Conservation (phyloP, 2,797 vertebrate genomes). For the Sus cebifrons region DNA sequence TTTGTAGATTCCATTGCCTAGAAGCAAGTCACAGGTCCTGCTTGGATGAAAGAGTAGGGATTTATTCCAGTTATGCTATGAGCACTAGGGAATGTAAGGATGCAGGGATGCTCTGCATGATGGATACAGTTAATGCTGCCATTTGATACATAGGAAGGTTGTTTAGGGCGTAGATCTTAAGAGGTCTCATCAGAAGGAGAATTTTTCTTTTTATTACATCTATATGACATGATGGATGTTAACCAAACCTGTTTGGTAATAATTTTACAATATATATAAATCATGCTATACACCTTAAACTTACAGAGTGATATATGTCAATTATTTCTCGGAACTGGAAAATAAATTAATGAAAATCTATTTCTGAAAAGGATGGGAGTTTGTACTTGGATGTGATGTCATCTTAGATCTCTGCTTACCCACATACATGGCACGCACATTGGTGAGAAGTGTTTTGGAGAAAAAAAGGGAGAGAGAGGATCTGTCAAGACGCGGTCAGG, state of each 20-base stretch:
- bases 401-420: not conserved
- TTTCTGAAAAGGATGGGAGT: not conserved
- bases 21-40: not conserved
- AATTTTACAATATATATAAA: not conserved
- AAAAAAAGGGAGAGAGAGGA: not conserved
- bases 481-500: rapidly evolving
- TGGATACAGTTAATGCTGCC: not conserved
- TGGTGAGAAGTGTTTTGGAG: not conserved
- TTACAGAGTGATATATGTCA: not conserved
- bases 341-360: not conserved
- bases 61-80: too few relatives aligned
- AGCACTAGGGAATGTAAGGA: not conserved
- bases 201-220: not conserved
- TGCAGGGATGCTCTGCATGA: too few relatives aligned
- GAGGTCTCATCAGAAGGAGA: not conserved
- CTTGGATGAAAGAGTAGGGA: not conserved
- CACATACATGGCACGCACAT: not conserved
- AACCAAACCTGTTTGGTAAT: not conserved
- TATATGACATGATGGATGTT: not conserved
- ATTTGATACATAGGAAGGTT: not conserved
- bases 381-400: not conserved
- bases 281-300: not conserved
- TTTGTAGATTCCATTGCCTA: not conserved
- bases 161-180: not conserved
- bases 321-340: not conserved